Percentiles rank a stretch among this genome's conserved stretches.
Conservation (phyloP, 1,140 invertebrate genomes). For the Galendromus occidentalis region DNA sequence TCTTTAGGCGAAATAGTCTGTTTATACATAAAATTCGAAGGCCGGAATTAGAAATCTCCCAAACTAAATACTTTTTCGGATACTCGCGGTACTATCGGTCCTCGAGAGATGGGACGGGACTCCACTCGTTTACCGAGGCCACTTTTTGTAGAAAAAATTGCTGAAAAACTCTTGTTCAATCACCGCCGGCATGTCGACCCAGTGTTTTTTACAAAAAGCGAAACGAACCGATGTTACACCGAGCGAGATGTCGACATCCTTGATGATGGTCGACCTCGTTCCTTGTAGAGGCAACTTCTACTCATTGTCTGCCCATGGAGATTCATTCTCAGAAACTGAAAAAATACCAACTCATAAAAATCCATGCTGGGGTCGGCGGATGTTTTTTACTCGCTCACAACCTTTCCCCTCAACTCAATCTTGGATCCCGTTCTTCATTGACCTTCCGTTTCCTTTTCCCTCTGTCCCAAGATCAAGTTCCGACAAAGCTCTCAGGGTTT, state of each 20-base stretch:
- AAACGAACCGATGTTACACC: too few relatives aligned
- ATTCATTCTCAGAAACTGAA: background rate
- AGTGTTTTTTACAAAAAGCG: slow-evolving; percentile 6
- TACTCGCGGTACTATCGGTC: too few relatives aligned
- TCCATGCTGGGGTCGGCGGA: slow-evolving; percentile 8
- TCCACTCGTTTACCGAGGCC: background rate
- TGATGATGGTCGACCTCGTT: too few relatives aligned
- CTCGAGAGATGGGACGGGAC: too few relatives aligned
- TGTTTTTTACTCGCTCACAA: slow-evolving; percentile 10
- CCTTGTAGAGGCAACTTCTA: background rate
- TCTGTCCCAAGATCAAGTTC: too few relatives aligned
- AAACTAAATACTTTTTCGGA: too few relatives aligned
- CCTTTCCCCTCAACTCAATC: background rate
- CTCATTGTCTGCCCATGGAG: background rate
- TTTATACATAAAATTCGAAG: too few relatives aligned
- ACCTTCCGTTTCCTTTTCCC: too few relatives aligned
- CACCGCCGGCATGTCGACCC: background rate
- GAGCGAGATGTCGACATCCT: background rate
- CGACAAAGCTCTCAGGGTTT: too few relatives aligned
- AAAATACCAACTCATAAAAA: background rate
- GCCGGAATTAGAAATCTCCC: too few relatives aligned
- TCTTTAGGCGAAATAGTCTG: too few relatives aligned
- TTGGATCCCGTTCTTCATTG: background rate
- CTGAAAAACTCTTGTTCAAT: background rate
- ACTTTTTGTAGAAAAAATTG: slow-evolving; percentile 8